Evolutionary conservation across 1,140 invertebrate species (phyloP).

Genomic region (Drosophila setifemur): DNA sequence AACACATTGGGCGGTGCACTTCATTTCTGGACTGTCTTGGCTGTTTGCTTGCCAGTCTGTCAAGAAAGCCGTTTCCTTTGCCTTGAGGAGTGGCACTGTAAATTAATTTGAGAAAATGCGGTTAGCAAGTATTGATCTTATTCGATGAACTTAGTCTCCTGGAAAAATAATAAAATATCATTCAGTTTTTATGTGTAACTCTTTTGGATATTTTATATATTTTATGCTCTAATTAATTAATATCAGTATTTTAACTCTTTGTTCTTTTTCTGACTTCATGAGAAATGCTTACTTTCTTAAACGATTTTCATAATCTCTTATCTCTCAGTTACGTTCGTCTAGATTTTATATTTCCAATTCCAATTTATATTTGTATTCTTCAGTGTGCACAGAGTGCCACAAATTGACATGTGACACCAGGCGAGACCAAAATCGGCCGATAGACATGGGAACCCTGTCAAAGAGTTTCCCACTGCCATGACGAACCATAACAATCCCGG

Average conservation of each 20-base stretch:
- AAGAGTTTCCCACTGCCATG: slow-evolving; percentile 56
- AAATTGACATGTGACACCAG: slow-evolving; percentile 78
- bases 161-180: too few species aligned
- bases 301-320: too few species aligned
- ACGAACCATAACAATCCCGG: slow-evolving; percentile 61
- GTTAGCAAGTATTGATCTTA: not conserved
- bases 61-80: slow-evolving; percentile 47
- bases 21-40: slow-evolving; percentile 5
- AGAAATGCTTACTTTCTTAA: too few species aligned
- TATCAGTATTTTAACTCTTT: too few species aligned
- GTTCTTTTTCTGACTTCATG: too few species aligned
- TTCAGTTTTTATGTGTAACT: too few species aligned
- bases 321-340: too few species aligned
- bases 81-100: slow-evolving; percentile 6
- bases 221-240: too few species aligned
- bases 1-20: slow-evolving; percentile 76
- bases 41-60: slow-evolving; percentile 29
- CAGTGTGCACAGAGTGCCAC: slow-evolving; percentile 30
- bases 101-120: not conserved
- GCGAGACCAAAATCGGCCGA: slow-evolving; percentile 18
- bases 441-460: slow-evolving; percentile 28
- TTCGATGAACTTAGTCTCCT: too few species aligned
- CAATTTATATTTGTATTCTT: too few species aligned
- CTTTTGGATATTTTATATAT: too few species aligned
- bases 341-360: slow-evolving; percentile 19